Evolutionary conservation across 2,113 vertebrate species (phyloP).

Genomic region (Oryzias javanicus): DNA sequence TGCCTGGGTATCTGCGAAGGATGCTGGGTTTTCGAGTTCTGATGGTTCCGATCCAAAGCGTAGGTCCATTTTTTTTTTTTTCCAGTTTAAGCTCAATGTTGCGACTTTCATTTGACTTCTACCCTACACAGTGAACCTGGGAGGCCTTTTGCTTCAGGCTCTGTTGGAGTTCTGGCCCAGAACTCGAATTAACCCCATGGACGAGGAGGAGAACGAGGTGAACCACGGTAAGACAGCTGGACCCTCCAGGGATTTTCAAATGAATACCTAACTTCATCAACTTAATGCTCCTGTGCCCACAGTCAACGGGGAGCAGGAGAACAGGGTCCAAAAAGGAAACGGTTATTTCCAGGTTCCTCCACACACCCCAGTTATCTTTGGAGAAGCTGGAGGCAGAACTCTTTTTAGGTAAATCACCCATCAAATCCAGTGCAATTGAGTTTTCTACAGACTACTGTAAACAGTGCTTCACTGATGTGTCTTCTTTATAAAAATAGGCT

Average conservation of each 20-base stretch:
- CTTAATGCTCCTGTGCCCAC: constrained; percentile 26
- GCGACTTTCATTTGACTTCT: background rate
- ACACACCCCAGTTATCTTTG: constrained; percentile 97
- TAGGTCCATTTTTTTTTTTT: constrained; percentile 65
- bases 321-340: constrained; percentile 95
- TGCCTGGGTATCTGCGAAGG: constrained; percentile 98
- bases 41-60: constrained; percentile 97
- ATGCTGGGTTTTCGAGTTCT: constrained; percentile 93
- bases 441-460: too few species aligned
- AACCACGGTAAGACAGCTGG: constrained; percentile 77
- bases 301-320: constrained; percentile 97
- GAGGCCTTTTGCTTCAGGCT: constrained; percentile 93
- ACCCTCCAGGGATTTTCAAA: background rate
- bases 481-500: background rate
- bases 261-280: background rate
- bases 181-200: constrained; percentile 95
- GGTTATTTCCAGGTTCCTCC: constrained; percentile 99
- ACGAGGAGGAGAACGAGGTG: constrained; percentile 97
- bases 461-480: background rate
- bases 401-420: constrained; percentile 84
- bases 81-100: background rate
- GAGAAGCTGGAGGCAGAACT: constrained; percentile 95
- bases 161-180: constrained; percentile 97
- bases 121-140: constrained; percentile 86
- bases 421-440: too few species aligned